Conservation (phyloP, 2,888 invertebrate species). For the Perithous albicinctus region DNA sequence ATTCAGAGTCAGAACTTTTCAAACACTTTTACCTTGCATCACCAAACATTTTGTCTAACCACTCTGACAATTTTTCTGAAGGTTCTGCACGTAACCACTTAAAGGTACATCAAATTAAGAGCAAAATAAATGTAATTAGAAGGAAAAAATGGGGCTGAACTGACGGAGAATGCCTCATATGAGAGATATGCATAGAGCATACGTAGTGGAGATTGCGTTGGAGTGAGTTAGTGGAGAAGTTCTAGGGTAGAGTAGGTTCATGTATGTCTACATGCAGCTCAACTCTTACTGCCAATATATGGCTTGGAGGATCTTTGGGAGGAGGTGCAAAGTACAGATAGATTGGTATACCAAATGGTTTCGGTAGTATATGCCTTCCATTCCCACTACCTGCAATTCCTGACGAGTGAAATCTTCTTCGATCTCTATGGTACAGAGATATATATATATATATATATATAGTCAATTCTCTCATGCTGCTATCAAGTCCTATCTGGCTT, state of each 20-base stretch:
- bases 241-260: not conserved
- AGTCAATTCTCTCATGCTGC: slow-evolving; percentile 18
- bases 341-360: slow-evolving; percentile 29
- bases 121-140: too few relatives aligned
- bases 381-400: not conserved
- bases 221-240: not conserved
- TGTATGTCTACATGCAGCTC: slow-evolving; percentile 7
- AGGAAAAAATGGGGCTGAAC: too few relatives aligned
- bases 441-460: too few relatives aligned
- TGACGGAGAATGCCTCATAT: too few relatives aligned
- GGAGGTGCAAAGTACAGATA: slow-evolving; percentile 18
- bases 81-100: too few relatives aligned
- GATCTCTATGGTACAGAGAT: too few relatives aligned
- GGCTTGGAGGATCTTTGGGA: not conserved
- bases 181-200: not conserved
- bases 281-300: slow-evolving; percentile 15
- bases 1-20: too few relatives aligned
- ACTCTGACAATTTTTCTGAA: too few relatives aligned
- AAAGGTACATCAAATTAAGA: too few relatives aligned
- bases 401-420: slow-evolving; percentile 31
- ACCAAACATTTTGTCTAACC: too few relatives aligned
- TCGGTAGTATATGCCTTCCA: slow-evolving; percentile 15
- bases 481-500: slow-evolving; percentile 45
- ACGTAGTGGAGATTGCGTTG: not conserved
- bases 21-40: too few relatives aligned